Evolutionary conservation across 2,797 vertebrate genomes (phyloP).

Genomic region (Anguilla obscura): DNA sequence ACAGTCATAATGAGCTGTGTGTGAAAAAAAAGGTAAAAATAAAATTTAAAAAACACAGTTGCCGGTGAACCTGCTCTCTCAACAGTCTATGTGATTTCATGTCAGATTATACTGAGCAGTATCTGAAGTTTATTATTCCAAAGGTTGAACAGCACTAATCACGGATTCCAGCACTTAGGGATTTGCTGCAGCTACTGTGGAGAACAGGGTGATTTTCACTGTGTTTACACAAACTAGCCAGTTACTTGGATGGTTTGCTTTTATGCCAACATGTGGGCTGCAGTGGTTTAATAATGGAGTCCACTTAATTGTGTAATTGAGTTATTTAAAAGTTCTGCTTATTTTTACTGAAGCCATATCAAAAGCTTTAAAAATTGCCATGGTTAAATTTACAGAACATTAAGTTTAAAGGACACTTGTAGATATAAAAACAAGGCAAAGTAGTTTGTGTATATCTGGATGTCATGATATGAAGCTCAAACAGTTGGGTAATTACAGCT

Average conservation of each 20-base stretch:
- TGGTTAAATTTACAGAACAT: slow-evolving; percentile 45
- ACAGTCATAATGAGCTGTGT: neutral
- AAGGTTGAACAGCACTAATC: slow-evolving; percentile 66
- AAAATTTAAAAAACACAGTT: slow-evolving; percentile 48
- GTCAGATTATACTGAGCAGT: slow-evolving; percentile 57
- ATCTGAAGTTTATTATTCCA: slow-evolving; percentile 68
- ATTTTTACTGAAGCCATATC: slow-evolving; percentile 57
- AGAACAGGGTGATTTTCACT: slow-evolving; percentile 56
- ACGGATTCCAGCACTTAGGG: slow-evolving; percentile 57
- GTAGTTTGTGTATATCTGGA: slow-evolving; percentile 42
- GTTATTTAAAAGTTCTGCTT: slow-evolving; percentile 64
- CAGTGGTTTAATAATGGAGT: slow-evolving; percentile 62
- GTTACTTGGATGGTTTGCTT: slow-evolving; percentile 66
- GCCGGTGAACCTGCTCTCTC: slow-evolving; percentile 45
- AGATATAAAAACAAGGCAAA: slow-evolving; percentile 35
- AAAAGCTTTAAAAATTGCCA: slow-evolving; percentile 53
- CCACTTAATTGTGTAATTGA: slow-evolving; percentile 58
- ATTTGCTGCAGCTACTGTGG: slow-evolving; percentile 60
- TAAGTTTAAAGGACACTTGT: slow-evolving; percentile 43
- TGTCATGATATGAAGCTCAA: slow-evolving; percentile 40
- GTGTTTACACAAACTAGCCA: slow-evolving; percentile 70
- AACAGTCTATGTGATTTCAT: slow-evolving; percentile 52
- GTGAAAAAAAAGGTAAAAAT: neutral
- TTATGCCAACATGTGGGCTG: slow-evolving; percentile 65
- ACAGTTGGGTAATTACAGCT: slow-evolving; percentile 31